Evolutionary conservation across 2,888 invertebrate genomes (phyloP).

Genomic region (Coecobrya sp.): DNA sequence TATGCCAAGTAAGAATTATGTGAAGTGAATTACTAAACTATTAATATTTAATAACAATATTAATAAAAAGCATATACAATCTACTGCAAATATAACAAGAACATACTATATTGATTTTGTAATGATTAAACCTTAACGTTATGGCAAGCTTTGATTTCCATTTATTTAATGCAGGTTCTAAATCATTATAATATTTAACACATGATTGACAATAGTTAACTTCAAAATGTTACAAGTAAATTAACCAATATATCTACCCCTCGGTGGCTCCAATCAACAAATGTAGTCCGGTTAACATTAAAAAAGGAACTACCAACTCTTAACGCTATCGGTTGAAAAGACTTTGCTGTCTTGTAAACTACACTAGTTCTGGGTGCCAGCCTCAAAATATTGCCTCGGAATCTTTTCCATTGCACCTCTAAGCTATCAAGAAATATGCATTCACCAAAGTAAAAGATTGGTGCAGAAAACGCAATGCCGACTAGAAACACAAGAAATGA

Average conservation of each 20-base stretch:
- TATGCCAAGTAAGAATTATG: too few relatives aligned
- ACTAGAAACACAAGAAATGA: neutral
- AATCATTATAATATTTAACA: too few relatives aligned
- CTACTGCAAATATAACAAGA: too few relatives aligned
- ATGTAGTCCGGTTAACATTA: slow-evolving; percentile 4
- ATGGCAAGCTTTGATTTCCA: too few relatives aligned
- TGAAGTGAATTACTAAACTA: too few relatives aligned
- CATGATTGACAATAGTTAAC: too few relatives aligned
- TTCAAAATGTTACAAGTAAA: neutral
- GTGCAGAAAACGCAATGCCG: neutral
- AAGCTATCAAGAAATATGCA: neutral
- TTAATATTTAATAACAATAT: too few relatives aligned
- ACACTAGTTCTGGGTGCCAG: neutral
- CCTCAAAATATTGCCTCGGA: neutral
- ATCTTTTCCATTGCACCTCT: neutral
- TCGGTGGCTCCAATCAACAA: neutral
- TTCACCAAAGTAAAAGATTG: neutral
- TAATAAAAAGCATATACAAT: too few relatives aligned
- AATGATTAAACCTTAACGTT: too few relatives aligned
- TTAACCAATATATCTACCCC: neutral
- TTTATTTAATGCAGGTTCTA: too few relatives aligned
- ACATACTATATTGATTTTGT: too few relatives aligned
- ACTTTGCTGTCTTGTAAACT: neutral
- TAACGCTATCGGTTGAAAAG: neutral
- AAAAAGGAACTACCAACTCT: neutral